Base-by-base conservation (phyloP, 2,113 vertebrate species). In the Scolopax mira region DNA sequence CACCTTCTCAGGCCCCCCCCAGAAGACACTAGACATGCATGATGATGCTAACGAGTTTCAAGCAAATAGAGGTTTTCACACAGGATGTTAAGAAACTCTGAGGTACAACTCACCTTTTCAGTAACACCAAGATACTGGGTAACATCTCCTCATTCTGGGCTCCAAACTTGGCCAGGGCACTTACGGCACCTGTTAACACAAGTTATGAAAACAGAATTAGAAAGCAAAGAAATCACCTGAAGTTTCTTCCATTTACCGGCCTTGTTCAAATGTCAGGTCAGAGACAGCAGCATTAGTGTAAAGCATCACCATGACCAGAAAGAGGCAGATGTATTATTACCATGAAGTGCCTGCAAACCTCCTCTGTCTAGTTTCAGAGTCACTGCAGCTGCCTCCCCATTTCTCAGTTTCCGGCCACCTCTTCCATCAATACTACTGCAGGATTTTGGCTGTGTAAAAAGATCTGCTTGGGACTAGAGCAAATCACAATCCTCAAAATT, bases 121-220 rank as follows among this genome's bases (percentile, higher is more conserved):
- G 94, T 70, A 98, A 87, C 51, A 98, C 98, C 94, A 98, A 94
- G 89, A 98, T 98, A 67, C 98, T 98, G 77, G 98, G 98, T 54
- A 98, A 86, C 98, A 98, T 98, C 78, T 98, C 98, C 70, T 98
- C 98, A 24, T 98, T 98, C 89, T 98, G 98, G 58, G 98, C 98
- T 88, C 98, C 98, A 93, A 98, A 98, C 85, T 98, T 98, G 84
- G 98, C 98, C 79, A 98, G 96, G 42, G 98, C 98, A 94, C 98
- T 98, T 77, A 98, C 98, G 51, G 98, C 98, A 58, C 98, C 98
- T 98, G 80, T 11, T 11, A 67, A 61, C 18, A 46, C 48, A 7
- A 78, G 51, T 39, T 12, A 77, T 6, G 25, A 81, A 58, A 87
- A 64, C 18, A 73, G 35, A 81, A 70, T 88, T 49, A 91, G 44